Percentiles rank a stretch among this genome's conserved stretches.
Conservation (phyloP, 2,113 vertebrate species). For the Xerus inauris region DNA sequence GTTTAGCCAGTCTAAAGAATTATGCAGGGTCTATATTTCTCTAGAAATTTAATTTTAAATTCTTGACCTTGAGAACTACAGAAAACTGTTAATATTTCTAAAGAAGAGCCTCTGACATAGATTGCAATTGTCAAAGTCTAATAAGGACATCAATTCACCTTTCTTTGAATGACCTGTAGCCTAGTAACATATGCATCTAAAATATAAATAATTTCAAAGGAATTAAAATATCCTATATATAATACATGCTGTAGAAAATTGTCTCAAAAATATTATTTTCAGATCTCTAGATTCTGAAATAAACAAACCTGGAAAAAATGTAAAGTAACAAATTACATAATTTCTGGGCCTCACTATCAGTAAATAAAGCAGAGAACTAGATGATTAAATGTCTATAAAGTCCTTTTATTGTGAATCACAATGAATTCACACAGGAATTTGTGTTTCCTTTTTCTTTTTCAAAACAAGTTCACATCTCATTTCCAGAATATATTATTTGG, state of each 20-base stretch:
- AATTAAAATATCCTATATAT: background rate
- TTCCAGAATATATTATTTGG: background rate
- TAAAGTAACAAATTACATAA: background rate
- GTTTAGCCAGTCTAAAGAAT: background rate
- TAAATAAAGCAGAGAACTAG: background rate
- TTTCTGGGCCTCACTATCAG: background rate
- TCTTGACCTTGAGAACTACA: background rate
- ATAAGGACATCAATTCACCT: background rate
- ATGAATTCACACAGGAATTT: constrained; percentile 4
- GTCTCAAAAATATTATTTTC: constrained; percentile 15
- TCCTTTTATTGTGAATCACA: background rate
- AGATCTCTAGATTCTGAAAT: background rate
- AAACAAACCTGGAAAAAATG: background rate
- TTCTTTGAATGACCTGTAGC: background rate
- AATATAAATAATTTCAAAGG: background rate
- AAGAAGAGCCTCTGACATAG: background rate
- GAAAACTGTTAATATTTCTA: background rate
- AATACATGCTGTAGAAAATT: background rate
- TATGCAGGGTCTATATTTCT: background rate
- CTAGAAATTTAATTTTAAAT: constrained; percentile 31
- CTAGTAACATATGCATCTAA: background rate
- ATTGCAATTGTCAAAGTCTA: background rate
- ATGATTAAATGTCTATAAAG: background rate
- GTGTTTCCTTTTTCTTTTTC: constrained; percentile 6
- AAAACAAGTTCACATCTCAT: background rate